Percentiles rank a stretch among this genome's conserved stretches.
Evolutionary conservation across 2,797 vertebrate species (phyloP).

Genomic region (Vespertilio murinus): DNA sequence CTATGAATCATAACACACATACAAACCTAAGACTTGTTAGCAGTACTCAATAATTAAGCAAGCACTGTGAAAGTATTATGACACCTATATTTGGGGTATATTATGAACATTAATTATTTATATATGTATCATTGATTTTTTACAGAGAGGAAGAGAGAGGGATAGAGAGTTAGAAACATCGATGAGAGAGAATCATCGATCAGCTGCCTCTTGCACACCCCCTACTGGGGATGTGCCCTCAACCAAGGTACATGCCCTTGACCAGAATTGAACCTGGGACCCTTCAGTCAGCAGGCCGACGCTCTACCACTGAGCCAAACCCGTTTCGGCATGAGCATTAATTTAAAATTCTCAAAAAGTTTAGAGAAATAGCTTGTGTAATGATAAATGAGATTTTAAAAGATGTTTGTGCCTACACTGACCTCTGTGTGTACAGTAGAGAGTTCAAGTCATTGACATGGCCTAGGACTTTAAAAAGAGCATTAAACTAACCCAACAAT

Average conservation of each 20-base stretch:
- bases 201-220: no score
- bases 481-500: background rate
- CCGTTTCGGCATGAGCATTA: background rate
- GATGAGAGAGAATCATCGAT: no score
- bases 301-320: no score
- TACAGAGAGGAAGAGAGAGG: no score
- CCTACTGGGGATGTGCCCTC: no score
- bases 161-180: no score
- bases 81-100: background rate
- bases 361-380: background rate
- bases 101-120: no score
- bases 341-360: conserved; percentile 44
- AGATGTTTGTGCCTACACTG: background rate
- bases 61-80: background rate
- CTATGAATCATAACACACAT: background rate
- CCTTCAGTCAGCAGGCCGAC: no score
- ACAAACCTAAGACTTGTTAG: background rate
- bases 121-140: no score
- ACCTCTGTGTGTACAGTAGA: background rate
- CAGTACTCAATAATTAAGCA: background rate
- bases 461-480: background rate
- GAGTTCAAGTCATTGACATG: background rate
- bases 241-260: no score
- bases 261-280: no score
- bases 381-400: background rate